phyloP scores from a whole-genome alignment of 2,888 invertebrate species.

The Melanargia galathea region DNA sequence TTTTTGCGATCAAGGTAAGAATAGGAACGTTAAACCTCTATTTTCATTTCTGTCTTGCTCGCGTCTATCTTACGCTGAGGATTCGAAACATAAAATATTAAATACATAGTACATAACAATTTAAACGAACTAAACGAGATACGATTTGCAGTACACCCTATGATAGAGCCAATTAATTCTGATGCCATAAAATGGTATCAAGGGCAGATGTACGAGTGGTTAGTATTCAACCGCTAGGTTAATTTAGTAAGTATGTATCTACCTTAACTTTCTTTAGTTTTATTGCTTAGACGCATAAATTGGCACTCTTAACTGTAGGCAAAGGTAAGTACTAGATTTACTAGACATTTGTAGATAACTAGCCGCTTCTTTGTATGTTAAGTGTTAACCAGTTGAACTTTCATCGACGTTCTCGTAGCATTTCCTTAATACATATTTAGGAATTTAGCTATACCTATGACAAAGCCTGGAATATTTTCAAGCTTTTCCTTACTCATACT shows the following conservation, averaged over 20 bases:
- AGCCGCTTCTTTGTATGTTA: neutral
- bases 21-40: too few relatives aligned
- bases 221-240: slow-evolving; percentile 24
- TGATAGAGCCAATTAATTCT: slow-evolving; percentile 36
- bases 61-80: neutral
- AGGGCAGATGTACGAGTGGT: slow-evolving; percentile 27
- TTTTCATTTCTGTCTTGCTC: too few relatives aligned
- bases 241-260: slow-evolving; percentile 9
- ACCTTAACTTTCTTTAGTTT: slow-evolving; percentile 28
- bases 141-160: slow-evolving; percentile 29
- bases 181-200: slow-evolving; percentile 36
- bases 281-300: neutral
- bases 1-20: too few relatives aligned
- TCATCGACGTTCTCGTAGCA: too few relatives aligned
- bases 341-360: too few relatives aligned
- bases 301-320: neutral
- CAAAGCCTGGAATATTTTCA: too few relatives aligned
- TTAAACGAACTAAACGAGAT: slow-evolving; percentile 29
- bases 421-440: too few relatives aligned
- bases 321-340: neutral
- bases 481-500: too few relatives aligned
- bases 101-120: slow-evolving; percentile 2
- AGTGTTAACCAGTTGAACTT: too few relatives aligned
- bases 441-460: too few relatives aligned
- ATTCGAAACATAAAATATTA: too few relatives aligned